A percentile compares a stretch with the other conserved stretches of the same genome.
Conservation (phyloP, 1,140 invertebrate genomes). For the Drosophila tani region DNA sequence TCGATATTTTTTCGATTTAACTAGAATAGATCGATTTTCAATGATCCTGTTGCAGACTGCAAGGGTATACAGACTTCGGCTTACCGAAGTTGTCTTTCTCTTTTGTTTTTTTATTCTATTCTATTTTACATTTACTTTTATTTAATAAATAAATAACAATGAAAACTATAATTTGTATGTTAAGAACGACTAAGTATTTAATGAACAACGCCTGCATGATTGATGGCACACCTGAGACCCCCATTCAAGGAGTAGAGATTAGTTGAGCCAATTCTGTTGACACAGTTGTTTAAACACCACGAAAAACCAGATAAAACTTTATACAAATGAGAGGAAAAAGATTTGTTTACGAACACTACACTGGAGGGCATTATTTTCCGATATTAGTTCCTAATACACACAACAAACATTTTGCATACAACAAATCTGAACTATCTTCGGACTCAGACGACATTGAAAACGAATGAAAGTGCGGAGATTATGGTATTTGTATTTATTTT, state of each 20-base stretch:
- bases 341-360: conserved; percentile 38
- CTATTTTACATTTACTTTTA: no score
- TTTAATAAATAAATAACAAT: neutral
- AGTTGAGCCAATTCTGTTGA: conserved; percentile 4
- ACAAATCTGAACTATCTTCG: conserved; percentile 37
- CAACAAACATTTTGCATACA: conserved; percentile 51
- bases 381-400: conserved; percentile 72
- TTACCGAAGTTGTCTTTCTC: no score
- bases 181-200: no score
- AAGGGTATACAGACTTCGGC: no score
- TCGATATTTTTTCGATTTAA: no score
- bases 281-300: conserved; percentile 9
- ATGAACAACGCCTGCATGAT: neutral
- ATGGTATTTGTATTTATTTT: conserved; percentile 67
- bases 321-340: conserved; percentile 36
- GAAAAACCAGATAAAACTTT: conserved; percentile 22
- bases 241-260: conserved; percentile 9
- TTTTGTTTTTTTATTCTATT: no score
- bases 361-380: conserved; percentile 63
- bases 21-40: no score
- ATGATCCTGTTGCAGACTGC: no score
- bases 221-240: conserved; percentile 5
- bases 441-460: no score
- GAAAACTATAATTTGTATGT: neutral
- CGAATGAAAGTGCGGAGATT: conserved; percentile 14